phyloP scores from a whole-genome alignment of 2,888 invertebrate genomes.

The Ochropleura leucogaster region DNA sequence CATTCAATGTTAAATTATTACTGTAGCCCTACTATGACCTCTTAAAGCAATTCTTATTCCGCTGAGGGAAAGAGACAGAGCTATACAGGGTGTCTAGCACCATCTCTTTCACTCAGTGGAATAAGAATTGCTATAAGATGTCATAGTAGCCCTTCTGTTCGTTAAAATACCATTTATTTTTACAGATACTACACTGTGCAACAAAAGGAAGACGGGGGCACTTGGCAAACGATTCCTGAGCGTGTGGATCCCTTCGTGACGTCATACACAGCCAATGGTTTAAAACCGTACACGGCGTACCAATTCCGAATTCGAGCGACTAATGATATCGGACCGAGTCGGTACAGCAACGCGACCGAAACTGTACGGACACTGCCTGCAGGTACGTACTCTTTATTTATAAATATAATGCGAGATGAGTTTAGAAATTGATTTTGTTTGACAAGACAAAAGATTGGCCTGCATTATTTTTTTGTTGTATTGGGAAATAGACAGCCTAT shows the following conservation, averaged over 20 bases:
- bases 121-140: too few relatives aligned
- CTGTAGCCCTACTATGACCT: too few relatives aligned
- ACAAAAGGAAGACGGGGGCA: conserved; percentile 95
- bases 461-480: not conserved
- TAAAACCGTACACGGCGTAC: conserved; percentile 97
- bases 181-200: conserved; percentile 97
- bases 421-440: not conserved
- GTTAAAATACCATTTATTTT: not conserved
- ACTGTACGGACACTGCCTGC: conserved; percentile 97
- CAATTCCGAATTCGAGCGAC: conserved; percentile 98
- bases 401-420: not conserved
- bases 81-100: too few relatives aligned
- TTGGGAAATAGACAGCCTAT: not conserved
- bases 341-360: conserved; percentile 97
- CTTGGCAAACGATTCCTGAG: conserved; percentile 96
- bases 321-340: conserved; percentile 98
- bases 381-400: conserved; percentile 82
- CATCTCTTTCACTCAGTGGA: too few relatives aligned
- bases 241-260: conserved; percentile 96
- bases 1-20: too few relatives aligned
- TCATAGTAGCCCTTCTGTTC: too few relatives aligned
- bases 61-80: too few relatives aligned
- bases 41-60: too few relatives aligned
- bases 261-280: conserved; percentile 95
- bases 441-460: not conserved